phyloP scores from a whole-genome alignment of 2,113 vertebrate species.

The Monopterus albus region DNA sequence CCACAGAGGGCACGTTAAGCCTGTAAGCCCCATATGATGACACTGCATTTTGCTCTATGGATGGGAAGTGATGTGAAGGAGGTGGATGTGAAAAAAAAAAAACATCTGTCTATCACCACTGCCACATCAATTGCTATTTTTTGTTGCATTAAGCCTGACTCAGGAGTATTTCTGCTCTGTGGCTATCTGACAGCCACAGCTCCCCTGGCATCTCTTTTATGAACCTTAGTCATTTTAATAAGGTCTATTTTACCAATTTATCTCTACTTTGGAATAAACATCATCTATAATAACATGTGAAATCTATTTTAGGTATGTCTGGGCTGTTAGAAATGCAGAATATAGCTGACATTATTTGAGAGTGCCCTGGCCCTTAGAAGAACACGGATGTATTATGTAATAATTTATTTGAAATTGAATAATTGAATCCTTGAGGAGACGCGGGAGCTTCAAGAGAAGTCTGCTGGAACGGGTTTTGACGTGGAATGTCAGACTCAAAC shows the following conservation, averaged over 20 bases:
- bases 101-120: conserved; percentile 22
- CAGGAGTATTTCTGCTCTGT: conserved; percentile 50
- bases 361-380: conserved; percentile 38
- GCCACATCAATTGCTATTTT: conserved; percentile 1
- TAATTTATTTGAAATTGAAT: conserved; percentile 78
- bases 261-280: conserved; percentile 62
- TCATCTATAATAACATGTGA: conserved; percentile 53
- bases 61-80: neutral
- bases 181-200: conserved; percentile 55
- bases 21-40: conserved; percentile 61
- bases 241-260: conserved; percentile 68
- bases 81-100: conserved; percentile 38
- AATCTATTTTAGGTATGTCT: conserved; percentile 37
- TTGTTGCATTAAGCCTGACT: conserved; percentile 42
- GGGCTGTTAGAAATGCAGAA: conserved; percentile 47
- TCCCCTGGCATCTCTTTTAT: conserved; percentile 65
- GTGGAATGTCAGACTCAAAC: conserved; percentile 54
- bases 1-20: conserved; percentile 59
- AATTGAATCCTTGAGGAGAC: conserved; percentile 73
- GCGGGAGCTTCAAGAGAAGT: conserved; percentile 36
- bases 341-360: conserved; percentile 43
- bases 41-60: conserved; percentile 24
- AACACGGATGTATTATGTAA: conserved; percentile 67
- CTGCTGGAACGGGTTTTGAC: conserved; percentile 51
- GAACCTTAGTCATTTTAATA: conserved; percentile 71